phyloP scores from a whole-genome alignment of 1,140 invertebrate genomes.

The Zaprionus camerounensis region DNA sequence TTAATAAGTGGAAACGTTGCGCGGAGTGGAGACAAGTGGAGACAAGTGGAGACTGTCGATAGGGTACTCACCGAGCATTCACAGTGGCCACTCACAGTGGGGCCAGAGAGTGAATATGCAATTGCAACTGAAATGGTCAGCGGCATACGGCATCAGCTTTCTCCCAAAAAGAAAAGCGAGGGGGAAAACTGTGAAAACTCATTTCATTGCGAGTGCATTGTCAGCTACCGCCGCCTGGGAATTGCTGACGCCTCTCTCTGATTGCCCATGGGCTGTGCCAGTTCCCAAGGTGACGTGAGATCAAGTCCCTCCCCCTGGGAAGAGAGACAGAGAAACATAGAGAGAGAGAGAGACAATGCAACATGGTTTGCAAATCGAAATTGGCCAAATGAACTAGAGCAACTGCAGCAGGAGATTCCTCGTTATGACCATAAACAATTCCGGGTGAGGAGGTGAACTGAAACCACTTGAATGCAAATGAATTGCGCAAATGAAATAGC shows the following conservation, averaged over 20 bases:
- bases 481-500: slow-evolving; percentile 35
- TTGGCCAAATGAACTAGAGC: slow-evolving; percentile 36
- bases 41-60: neutral
- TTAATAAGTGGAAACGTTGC: slow-evolving; percentile 38
- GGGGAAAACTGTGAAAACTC: slow-evolving; percentile 4
- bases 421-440: slow-evolving; percentile 19
- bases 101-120: neutral
- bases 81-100: neutral
- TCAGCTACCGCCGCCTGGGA: slow-evolving; percentile 34
- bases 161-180: slow-evolving; percentile 17
- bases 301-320: neutral
- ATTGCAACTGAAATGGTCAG: slow-evolving; percentile 26
- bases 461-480: slow-evolving; percentile 28
- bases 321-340: no score
- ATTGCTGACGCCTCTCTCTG: slow-evolving; percentile 37
- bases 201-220: slow-evolving; percentile 29
- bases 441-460: slow-evolving; percentile 2
- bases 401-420: slow-evolving; percentile 7
- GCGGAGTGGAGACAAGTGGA: neutral
- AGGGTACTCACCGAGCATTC: neutral
- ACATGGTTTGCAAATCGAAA: slow-evolving; percentile 21
- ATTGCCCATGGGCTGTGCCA: slow-evolving; percentile 47
- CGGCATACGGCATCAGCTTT: slow-evolving; percentile 12
- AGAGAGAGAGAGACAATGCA: neutral
- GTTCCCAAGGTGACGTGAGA: slow-evolving; percentile 41